Base-by-base conservation (phyloP, 2,888 invertebrate genomes). In the Cistogaster globosa region DNA sequence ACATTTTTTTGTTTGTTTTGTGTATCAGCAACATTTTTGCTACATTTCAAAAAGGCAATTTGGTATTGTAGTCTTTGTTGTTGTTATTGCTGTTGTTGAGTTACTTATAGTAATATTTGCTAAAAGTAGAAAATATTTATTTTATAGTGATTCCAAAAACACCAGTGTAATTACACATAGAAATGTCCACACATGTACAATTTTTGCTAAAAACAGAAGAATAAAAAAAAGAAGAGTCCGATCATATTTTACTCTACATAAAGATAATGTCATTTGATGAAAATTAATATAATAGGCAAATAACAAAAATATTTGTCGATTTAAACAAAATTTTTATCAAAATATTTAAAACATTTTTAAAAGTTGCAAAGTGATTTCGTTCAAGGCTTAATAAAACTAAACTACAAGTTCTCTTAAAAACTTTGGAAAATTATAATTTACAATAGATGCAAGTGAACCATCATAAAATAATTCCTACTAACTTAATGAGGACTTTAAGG, bases 81-180 rank as follows among this genome's bases (percentile, higher is more conserved):
- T 9, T 48, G 32, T 20, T 60, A 8, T 7, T 18, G 9, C 14
- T 32, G 58, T 20, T 18, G 58, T 26, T 45, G 45, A 16, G 16
- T 22, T 60, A 60, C 48, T 57, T 26, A 26, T 32, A 62, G 32
- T 53, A 20, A 36, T 77, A 53, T 77, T 78, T 63, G 55, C 78
- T 62, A 55, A 69, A 55, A 62, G 69, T 45, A 36, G 60, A 77
- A 77, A 77, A 51, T 38, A 62, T 63, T 72, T 58, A 51, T 72
- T 79, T 58, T 32, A 63, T 71, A 51, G 16, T n/a, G 38, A 53
- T 14, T 53, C 32, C 16, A 20, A 51, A 22, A 20, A 22, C 20
- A 48, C 18, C 20, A 38, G 14, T 16, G 20, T 18, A 7, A 51
- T n/a, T 51, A 67, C 26, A 22, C 12, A 0, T 48, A 65, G 9